These are phyloP conservation scores for Daubentonia madagascariensis DNA, from an alignment of 2,113 vertebrate genomes.

Conservation along the genomic window DNA sequence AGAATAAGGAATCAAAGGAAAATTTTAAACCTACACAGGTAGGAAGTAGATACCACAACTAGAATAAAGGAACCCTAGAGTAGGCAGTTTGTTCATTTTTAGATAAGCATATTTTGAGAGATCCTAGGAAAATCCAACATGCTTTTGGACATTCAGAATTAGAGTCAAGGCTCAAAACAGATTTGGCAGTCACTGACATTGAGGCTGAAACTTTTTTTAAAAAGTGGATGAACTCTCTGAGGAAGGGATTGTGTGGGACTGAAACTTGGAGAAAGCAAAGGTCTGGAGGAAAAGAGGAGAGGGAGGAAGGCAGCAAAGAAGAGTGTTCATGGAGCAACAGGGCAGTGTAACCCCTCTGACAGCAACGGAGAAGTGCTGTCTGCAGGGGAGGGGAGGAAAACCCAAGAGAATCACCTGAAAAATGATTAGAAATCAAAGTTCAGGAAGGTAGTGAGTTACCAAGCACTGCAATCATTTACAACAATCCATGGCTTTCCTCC, in stretches of 20 bases:
- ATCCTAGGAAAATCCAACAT: neutral
- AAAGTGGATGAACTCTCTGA: neutral
- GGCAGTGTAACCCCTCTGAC: no score
- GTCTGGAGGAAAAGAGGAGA: neutral
- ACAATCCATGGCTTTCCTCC: neutral
- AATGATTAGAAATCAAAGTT: neutral
- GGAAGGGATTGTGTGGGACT: neutral
- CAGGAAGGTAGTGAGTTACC: neutral
- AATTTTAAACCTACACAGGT: neutral
- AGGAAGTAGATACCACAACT: neutral
- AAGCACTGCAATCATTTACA: neutral
- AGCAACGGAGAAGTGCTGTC: neutral
- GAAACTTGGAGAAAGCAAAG: neutral
- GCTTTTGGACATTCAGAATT: slow-evolving; percentile 3
- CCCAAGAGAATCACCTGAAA: neutral
- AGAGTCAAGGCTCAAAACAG: neutral
- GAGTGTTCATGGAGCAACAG: neutral
- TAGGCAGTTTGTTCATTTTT: neutral
- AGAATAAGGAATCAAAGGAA: neutral
- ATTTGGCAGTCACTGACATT: neutral
- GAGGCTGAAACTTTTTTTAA: neutral
- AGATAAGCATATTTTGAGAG: neutral
- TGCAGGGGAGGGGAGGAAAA: neutral
- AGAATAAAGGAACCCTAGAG: neutral
- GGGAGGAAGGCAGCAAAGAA: neutral